These are phyloP conservation scores for Protodeltote pygarga DNA, from an alignment of 2,888 invertebrate genomes.

Conservation along the genomic window DNA sequence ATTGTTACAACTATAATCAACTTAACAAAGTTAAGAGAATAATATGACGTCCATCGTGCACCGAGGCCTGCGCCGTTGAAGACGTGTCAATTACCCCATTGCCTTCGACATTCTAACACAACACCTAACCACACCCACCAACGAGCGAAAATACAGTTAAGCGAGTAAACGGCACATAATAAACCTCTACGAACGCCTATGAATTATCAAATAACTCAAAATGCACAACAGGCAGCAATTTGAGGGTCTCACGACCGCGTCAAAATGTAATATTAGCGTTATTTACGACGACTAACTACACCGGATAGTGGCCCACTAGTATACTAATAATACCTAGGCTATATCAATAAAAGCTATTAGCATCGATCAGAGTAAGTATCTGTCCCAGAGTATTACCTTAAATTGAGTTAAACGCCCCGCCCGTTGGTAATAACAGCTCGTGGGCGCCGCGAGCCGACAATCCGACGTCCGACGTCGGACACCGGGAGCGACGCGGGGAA, in stretches of 20 bases:
- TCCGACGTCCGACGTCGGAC: conserved; percentile 19
- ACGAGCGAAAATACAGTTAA: conserved; percentile 45
- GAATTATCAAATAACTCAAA: conserved; percentile 78
- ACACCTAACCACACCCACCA: conserved; percentile 31
- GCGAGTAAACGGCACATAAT: conserved; percentile 41
- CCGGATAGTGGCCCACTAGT: conserved; percentile 52
- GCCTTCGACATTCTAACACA: conserved; percentile 27
- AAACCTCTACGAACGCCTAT: conserved; percentile 44
- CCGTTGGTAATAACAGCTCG: conserved; percentile 62
- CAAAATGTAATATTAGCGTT: conserved; percentile 76
- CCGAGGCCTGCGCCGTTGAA: conserved; percentile 20
- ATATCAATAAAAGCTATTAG: conserved; percentile 85
- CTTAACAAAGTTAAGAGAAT: conserved; percentile 25
- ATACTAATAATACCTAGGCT: conserved; percentile 72
- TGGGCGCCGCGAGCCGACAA: conserved; percentile 39
- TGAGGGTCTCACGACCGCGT: conserved; percentile 70
- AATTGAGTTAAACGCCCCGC: conserved; percentile 78
- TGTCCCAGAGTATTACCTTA: conserved; percentile 72
- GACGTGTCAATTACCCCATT: conserved; percentile 45
- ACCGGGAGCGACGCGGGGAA: conserved; percentile 47
- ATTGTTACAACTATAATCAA: not conserved
- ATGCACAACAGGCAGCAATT: conserved; percentile 71
- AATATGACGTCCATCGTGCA: conserved; percentile 22
- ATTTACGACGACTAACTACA: conserved; percentile 74
- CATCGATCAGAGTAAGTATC: conserved; percentile 81